Percentiles rank a stretch among this genome's conserved stretches.
Conservation (phyloP, 2,888 invertebrate species). For the Drosophila cracens region DNA sequence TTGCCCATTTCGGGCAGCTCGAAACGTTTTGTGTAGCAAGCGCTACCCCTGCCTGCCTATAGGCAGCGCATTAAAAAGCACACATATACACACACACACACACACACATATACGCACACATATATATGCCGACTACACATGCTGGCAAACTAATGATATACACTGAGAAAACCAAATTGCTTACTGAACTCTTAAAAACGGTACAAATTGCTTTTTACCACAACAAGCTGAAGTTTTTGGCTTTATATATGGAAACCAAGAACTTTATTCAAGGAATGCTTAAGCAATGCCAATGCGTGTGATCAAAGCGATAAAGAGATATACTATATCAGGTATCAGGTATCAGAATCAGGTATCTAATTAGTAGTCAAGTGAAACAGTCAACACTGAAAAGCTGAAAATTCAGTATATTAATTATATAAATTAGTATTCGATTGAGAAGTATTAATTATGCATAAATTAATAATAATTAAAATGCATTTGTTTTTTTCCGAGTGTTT, state of each 20-base stretch:
- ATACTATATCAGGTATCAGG: neutral
- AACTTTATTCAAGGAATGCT: neutral
- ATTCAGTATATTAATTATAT: neutral
- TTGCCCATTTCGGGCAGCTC: constrained; percentile 69
- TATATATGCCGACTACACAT: constrained; percentile 12
- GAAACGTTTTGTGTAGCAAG: constrained; percentile 43
- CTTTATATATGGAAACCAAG: neutral
- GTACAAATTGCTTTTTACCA: neutral
- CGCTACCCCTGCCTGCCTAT: constrained; percentile 39
- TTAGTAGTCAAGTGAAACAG: neutral
- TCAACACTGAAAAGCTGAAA: no score
- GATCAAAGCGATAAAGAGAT: neutral
- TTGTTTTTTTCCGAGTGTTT: neutral
- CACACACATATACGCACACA: constrained; percentile 7
- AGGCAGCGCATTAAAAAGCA: constrained; percentile 57
- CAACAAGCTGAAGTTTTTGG: neutral
- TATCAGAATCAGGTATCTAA: neutral
- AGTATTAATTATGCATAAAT: neutral
- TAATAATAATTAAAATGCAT: neutral
- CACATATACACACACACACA: constrained; percentile 19
- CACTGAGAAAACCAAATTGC: neutral
- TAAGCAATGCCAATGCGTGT: neutral
- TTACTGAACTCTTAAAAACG: neutral
- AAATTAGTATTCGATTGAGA: neutral
- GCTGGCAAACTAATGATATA: constrained; percentile 24